Percentiles rank a stretch among this genome's conserved stretches.
These are phyloP conservation scores for Periophthalmus magnuspinnatus DNA, from an alignment of 2,797 vertebrate species.

Conservation along the genomic window DNA sequence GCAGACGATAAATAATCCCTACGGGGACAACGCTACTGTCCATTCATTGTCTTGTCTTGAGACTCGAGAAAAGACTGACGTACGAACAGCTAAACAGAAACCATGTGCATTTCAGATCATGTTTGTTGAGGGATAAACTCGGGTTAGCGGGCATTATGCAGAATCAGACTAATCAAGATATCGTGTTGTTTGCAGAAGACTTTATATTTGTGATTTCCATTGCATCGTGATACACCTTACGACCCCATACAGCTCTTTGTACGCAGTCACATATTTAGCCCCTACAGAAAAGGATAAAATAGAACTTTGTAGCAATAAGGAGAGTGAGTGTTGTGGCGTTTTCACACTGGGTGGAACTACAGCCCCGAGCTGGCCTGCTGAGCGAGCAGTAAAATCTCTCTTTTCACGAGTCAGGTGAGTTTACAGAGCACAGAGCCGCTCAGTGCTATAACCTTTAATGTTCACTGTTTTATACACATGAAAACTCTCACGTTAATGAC, in stretches of 20 bases:
- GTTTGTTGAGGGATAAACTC: too few relatives aligned
- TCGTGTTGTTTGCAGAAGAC: too few relatives aligned
- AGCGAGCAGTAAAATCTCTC: conserved; percentile 67
- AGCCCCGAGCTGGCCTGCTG: conserved; percentile 64
- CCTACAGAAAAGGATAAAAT: background rate
- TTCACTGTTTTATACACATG: conserved; percentile 25
- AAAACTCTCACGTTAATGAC: conserved; percentile 22
- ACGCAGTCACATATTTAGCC: background rate
- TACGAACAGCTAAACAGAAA: too few relatives aligned
- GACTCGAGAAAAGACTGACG: too few relatives aligned
- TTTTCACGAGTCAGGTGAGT: conserved; percentile 77
- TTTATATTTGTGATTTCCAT: background rate
- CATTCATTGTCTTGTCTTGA: too few relatives aligned
- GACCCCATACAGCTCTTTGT: background rate
- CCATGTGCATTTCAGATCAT: too few relatives aligned
- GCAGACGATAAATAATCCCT: too few relatives aligned
- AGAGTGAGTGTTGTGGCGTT: conserved; percentile 42
- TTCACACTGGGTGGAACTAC: conserved; percentile 68
- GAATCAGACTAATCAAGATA: too few relatives aligned
- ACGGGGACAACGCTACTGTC: too few relatives aligned
- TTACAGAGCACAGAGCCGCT: conserved; percentile 56
- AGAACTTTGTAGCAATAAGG: background rate
- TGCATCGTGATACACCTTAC: background rate
- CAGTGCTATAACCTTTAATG: conserved; percentile 9
- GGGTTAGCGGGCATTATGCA: too few relatives aligned